phyloP scores from a whole-genome alignment of 1,140 invertebrate genomes.

The Melipona quadrifasciata region DNA sequence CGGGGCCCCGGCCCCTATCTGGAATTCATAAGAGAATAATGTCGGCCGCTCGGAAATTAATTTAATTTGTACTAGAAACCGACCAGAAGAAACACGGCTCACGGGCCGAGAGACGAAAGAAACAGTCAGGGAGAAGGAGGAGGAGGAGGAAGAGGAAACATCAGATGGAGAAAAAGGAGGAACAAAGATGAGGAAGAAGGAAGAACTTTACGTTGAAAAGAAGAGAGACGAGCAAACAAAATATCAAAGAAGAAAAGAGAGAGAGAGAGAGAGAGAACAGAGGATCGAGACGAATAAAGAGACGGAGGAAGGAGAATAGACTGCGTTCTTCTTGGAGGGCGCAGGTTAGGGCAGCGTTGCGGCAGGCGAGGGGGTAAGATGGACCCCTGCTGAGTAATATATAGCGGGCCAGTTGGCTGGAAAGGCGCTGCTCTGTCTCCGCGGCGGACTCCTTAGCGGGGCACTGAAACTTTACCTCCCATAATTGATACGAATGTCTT shows the following conservation, averaged over 20 bases:
- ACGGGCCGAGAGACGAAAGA: background rate
- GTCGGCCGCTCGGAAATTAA: slow-evolving; percentile 71
- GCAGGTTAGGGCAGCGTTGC: slow-evolving; percentile 55
- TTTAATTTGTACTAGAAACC: slow-evolving; percentile 73
- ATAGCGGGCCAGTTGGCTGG: slow-evolving; percentile 74
- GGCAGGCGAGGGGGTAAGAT: slow-evolving; percentile 32
- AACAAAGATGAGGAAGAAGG: background rate
- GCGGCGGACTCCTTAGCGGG: slow-evolving; percentile 65
- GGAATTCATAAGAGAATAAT: slow-evolving; percentile 74
- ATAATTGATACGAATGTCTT: slow-evolving; percentile 82
- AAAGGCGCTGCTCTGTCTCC: slow-evolving; percentile 72
- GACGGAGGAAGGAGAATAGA: slow-evolving; percentile 41
- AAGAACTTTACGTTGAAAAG: background rate
- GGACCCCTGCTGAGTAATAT: slow-evolving; percentile 76
- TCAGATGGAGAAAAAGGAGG: background rate
- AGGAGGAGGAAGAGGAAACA: background rate
- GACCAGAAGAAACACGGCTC: slow-evolving; percentile 35
- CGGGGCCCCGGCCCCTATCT: slow-evolving; percentile 25
- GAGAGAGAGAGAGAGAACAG: background rate
- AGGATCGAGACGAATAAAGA: background rate
- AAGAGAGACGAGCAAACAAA: background rate
- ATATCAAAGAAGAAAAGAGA: background rate
- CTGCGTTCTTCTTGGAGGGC: slow-evolving; percentile 52
- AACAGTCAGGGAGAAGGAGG: background rate
- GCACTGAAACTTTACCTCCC: slow-evolving; percentile 73